Conservation (phyloP, 2,888 invertebrate species). For the Andrena hattorfiana region DNA sequence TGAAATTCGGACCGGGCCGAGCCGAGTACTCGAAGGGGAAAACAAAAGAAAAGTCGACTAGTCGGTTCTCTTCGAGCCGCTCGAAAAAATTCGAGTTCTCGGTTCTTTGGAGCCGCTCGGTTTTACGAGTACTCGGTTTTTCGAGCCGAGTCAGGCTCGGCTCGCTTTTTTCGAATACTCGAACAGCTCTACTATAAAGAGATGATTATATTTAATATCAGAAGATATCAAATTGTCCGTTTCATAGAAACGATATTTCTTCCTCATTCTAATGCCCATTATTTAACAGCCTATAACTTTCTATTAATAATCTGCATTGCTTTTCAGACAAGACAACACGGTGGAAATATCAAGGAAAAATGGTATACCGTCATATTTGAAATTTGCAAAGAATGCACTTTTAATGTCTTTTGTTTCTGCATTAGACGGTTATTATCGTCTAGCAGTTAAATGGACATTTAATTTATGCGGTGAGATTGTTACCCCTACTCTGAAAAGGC, state of each 20-base stretch:
- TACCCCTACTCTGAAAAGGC: constrained; percentile 91
- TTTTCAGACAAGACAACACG: constrained; percentile 87
- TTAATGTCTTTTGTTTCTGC: constrained; percentile 93
- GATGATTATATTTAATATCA: not conserved
- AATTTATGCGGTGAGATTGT: constrained; percentile 93
- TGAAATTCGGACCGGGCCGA: no score
- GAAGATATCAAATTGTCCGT: not conserved
- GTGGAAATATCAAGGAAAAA: constrained; percentile 91
- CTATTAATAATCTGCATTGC: constrained; percentile 5
- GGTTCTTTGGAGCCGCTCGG: no score
- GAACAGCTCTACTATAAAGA: no score
- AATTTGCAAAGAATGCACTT: constrained; percentile 88
- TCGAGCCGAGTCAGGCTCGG: no score
- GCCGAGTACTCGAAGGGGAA: no score
- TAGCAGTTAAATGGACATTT: constrained; percentile 94
- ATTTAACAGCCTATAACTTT: not conserved
- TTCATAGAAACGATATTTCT: not conserved
- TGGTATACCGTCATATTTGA: constrained; percentile 92
- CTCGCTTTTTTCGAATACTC: no score
- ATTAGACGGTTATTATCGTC: constrained; percentile 94
- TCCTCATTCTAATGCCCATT: not conserved
- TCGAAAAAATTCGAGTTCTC: no score
- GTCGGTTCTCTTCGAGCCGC: no score
- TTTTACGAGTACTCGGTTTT: no score
- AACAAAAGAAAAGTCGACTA: no score